Evolutionary conservation across 2,113 vertebrate genomes (phyloP).

Genomic region (Connochaetes taurinus): DNA sequence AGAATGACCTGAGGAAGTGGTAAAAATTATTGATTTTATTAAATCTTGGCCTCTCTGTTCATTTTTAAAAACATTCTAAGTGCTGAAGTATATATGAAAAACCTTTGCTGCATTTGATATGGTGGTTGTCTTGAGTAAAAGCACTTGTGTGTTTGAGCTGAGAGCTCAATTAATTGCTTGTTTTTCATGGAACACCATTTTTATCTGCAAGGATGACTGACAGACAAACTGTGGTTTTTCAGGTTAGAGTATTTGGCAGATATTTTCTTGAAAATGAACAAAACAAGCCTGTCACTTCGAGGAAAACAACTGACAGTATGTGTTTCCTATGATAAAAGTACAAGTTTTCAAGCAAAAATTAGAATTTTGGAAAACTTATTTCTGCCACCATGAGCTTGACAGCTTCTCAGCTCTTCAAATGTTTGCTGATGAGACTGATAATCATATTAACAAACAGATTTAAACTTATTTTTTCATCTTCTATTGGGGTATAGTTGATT

Average conservation of each 20-base stretch:
- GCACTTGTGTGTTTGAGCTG: background rate
- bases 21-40: background rate
- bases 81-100: background rate
- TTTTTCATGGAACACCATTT: background rate
- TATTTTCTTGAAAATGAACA: conserved; percentile 22
- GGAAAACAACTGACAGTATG: background rate
- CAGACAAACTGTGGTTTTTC: background rate
- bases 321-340: background rate
- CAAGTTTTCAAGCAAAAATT: background rate
- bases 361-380: background rate
- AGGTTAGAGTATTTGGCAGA: background rate
- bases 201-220: background rate
- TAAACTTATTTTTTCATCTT: background rate
- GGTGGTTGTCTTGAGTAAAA: background rate
- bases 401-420: background rate
- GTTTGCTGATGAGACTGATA: background rate
- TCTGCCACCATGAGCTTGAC: background rate
- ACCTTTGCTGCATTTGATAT: background rate
- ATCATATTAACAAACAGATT: background rate
- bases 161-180: background rate
- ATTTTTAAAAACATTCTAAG: background rate
- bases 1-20: background rate
- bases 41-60: background rate
- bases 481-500: background rate
- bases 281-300: background rate